phyloP scores from a whole-genome alignment of 1,140 invertebrate species.

The Latrodectus geometricus region DNA sequence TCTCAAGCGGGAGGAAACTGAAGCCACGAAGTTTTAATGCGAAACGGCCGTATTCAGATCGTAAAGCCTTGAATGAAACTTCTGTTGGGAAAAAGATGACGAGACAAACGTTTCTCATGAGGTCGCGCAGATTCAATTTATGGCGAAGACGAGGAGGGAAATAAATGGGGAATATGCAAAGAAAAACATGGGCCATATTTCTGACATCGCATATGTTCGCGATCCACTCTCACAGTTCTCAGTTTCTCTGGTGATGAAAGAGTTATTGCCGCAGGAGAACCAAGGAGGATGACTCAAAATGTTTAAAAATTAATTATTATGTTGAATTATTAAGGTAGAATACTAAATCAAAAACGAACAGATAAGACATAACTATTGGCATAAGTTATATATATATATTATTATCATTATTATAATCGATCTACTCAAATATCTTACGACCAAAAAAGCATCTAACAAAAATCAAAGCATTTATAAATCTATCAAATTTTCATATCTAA shows the following conservation, averaged over 20 bases:
- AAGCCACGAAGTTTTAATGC: conserved; percentile 46
- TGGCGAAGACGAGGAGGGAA: conserved; percentile 26
- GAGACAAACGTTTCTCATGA: conserved; percentile 32
- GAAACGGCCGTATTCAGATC: conserved; percentile 33
- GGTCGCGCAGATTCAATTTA: conserved; percentile 45
- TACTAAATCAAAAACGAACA: too few relatives aligned
- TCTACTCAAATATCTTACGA: too few relatives aligned
- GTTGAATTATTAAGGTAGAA: too few relatives aligned
- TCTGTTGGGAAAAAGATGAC: conserved; percentile 40
- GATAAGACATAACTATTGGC: too few relatives aligned
- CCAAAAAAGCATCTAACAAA: too few relatives aligned
- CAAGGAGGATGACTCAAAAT: background rate
- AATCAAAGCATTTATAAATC: too few relatives aligned
- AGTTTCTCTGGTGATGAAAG: conserved; percentile 47
- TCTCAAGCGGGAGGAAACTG: background rate
- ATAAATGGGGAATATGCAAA: conserved; percentile 37
- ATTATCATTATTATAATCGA: too few relatives aligned
- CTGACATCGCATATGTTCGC: conserved; percentile 26
- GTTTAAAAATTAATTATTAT: background rate
- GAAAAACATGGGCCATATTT: conserved; percentile 45
- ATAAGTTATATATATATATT: too few relatives aligned
- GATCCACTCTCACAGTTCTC: conserved; percentile 54
- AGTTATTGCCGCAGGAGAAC: conserved; percentile 1
- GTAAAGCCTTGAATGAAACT: conserved; percentile 22
- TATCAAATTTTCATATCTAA: too few relatives aligned